Evolutionary conservation across 1,140 invertebrate species (phyloP).

Genomic region (Heliconius hewitsoni): DNA sequence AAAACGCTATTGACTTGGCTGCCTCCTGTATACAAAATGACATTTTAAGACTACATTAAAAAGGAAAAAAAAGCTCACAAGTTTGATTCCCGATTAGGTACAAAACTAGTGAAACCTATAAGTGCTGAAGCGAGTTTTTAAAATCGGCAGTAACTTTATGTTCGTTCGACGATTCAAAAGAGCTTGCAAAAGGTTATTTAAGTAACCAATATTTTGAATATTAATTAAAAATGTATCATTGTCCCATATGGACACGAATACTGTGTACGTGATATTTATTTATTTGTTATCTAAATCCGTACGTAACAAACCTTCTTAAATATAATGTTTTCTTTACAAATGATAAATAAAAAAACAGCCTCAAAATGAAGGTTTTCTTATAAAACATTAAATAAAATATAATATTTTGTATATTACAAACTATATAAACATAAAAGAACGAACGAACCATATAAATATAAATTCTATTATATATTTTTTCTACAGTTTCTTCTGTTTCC

Average conservation of each 20-base stretch:
- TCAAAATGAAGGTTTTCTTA: neutral
- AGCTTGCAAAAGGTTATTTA: too few relatives aligned
- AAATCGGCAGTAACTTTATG: too few relatives aligned
- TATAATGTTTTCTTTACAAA: neutral
- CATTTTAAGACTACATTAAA: neutral
- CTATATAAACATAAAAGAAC: too few relatives aligned
- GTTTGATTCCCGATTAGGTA: too few relatives aligned
- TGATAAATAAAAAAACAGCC: neutral
- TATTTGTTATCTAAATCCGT: neutral
- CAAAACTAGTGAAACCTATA: too few relatives aligned
- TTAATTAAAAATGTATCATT: neutral
- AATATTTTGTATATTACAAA: neutral
- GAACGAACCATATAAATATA: too few relatives aligned
- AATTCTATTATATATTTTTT: too few relatives aligned
- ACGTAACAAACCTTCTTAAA: neutral
- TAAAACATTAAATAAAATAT: too few relatives aligned
- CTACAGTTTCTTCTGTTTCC: neutral
- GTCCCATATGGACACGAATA: neutral
- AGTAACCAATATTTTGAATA: too few relatives aligned
- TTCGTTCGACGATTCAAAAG: too few relatives aligned
- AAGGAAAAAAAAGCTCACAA: constrained; percentile 1
- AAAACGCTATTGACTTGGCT: constrained; percentile 43
- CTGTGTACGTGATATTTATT: neutral
- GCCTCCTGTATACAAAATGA: constrained; percentile 36
- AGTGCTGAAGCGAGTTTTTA: too few relatives aligned